Conservation (phyloP, 2,888 invertebrate species). For the Pyrocoelia pectoralis region DNA sequence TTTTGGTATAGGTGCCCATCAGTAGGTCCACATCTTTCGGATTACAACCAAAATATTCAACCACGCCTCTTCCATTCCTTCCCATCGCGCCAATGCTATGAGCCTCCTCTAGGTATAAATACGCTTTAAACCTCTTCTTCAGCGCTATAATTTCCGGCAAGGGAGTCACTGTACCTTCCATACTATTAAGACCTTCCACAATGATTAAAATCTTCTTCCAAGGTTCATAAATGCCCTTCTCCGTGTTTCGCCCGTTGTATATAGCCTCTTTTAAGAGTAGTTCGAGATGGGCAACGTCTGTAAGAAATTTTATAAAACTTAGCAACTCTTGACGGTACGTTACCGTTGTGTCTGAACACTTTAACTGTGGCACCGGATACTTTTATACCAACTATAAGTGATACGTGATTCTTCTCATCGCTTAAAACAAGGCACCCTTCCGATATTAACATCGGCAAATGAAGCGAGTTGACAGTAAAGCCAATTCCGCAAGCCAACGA, state of each 20-base stretch:
- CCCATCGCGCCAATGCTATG: slow-evolving; percentile 97
- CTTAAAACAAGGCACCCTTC: slow-evolving; percentile 67
- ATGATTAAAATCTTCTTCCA: slow-evolving; percentile 94
- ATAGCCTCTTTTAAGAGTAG: slow-evolving; percentile 77
- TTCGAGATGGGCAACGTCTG: slow-evolving; percentile 86
- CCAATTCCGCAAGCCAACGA: slow-evolving; percentile 98
- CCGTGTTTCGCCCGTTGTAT: slow-evolving; percentile 79
- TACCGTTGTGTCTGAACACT: slow-evolving; percentile 87
- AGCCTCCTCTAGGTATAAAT: slow-evolving; percentile 97
- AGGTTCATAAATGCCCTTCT: slow-evolving; percentile 63
- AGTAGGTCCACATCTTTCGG: slow-evolving; percentile 89
- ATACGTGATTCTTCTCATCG: slow-evolving; percentile 90
- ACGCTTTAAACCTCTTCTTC: slow-evolving; percentile 94
- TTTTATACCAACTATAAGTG: slow-evolving; percentile 91
- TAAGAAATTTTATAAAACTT: neutral
- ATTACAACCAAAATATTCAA: slow-evolving; percentile 85
- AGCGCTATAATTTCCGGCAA: slow-evolving; percentile 87
- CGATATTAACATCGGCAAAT: slow-evolving; percentile 85
- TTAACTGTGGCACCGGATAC: slow-evolving; percentile 85
- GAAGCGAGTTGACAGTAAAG: slow-evolving; percentile 96
- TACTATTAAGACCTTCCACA: slow-evolving; percentile 97
- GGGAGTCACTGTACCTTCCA: slow-evolving; percentile 96
- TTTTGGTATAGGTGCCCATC: slow-evolving; percentile 99
- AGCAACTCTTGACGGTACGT: too few relatives aligned
- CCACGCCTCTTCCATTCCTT: slow-evolving; percentile 81